Conservation (phyloP, 2,888 invertebrate genomes). For the Metacarcinus magister region DNA sequence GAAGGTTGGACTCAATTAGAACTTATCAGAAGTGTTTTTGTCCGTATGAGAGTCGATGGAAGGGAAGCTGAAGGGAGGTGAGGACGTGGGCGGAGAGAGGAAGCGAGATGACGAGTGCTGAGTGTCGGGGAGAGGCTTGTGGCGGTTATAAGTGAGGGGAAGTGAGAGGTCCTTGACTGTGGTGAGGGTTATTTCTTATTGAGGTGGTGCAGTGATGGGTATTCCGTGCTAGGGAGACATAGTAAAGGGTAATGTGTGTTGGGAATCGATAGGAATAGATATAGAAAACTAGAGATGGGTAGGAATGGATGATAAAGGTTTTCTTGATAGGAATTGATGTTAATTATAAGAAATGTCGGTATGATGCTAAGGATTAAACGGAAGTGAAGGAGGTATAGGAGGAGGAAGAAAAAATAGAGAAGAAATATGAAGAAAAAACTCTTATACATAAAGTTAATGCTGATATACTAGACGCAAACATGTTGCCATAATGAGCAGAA, state of each 20-base stretch:
- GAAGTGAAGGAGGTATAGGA: background rate
- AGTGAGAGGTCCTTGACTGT: background rate
- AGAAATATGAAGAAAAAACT: background rate
- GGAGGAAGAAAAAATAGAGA: background rate
- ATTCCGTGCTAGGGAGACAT: no score
- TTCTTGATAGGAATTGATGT: no score
- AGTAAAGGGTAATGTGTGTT: no score
- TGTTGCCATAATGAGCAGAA: background rate
- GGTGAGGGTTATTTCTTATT: background rate
- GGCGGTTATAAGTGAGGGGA: background rate
- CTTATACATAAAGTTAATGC: background rate
- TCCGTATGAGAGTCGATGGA: background rate
- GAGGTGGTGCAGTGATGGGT: no score
- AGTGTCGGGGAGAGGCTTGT: background rate
- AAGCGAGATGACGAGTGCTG: background rate
- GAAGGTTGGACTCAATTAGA: background rate
- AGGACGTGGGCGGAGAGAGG: background rate
- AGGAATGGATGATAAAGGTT: no score
- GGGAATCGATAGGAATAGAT: no score
- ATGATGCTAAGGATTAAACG: background rate
- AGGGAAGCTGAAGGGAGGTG: background rate
- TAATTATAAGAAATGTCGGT: no score
- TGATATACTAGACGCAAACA: background rate
- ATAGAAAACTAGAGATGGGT: no score
- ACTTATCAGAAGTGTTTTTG: background rate